Conservation (phyloP, 2,113 vertebrate species). For the Cyphomyrus discorhynchus region DNA sequence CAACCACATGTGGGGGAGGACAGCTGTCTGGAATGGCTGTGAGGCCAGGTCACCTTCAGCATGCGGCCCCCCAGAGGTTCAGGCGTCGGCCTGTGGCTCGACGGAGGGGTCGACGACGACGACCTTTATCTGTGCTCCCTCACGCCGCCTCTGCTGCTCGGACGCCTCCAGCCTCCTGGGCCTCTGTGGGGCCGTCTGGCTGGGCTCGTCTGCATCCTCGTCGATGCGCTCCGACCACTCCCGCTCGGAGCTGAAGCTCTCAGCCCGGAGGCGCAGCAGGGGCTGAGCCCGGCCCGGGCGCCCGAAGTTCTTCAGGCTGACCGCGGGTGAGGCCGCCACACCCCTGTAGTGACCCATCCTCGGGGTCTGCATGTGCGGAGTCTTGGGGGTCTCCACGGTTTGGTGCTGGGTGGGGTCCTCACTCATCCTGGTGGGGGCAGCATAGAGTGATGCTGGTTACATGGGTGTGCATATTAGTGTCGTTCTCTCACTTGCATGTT, state of each 20-base stretch:
- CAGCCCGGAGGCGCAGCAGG: neutral
- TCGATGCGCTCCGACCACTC: constrained; percentile 4
- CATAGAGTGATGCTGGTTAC: neutral
- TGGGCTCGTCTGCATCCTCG: neutral
- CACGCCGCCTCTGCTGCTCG: neutral
- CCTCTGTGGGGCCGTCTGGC: neutral
- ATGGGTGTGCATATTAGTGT: neutral
- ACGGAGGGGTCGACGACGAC: neutral
- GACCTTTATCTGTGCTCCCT: neutral
- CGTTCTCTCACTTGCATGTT: neutral
- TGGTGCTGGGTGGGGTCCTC: neutral
- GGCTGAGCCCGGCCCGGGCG: neutral
- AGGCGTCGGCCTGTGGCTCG: neutral
- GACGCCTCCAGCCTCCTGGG: neutral
- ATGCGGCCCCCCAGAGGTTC: neutral
- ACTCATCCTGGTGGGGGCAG: constrained; percentile 10
- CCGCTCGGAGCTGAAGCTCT: constrained; percentile 1
- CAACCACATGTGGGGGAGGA: neutral
- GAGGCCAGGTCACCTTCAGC: neutral
- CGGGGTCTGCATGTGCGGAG: constrained; percentile 4
- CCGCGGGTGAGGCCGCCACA: neutral
- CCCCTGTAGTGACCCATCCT: neutral
- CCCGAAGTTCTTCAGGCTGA: neutral
- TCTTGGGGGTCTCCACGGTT: constrained; percentile 1
- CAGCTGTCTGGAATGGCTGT: neutral